Conservation (phyloP, 2,888 invertebrate genomes). For the Tipula vernalis region DNA sequence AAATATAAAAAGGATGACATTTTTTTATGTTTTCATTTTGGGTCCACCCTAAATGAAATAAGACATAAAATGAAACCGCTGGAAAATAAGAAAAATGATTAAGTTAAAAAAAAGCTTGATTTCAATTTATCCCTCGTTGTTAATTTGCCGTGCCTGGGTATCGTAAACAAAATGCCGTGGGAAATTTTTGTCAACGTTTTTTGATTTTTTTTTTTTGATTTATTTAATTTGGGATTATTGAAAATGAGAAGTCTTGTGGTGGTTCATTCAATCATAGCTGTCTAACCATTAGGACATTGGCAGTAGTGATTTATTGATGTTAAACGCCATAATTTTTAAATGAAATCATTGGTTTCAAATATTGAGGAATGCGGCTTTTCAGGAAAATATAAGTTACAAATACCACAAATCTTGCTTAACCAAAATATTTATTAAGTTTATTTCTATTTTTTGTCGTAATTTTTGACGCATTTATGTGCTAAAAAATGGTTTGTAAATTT, state of each 20-base stretch:
- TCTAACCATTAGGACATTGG: no score
- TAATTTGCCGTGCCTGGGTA: neutral
- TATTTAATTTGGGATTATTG: neutral
- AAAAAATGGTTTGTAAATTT: no score
- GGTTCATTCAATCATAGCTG: neutral
- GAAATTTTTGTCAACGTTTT: neutral
- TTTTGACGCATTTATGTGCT: no score
- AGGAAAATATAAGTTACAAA: no score
- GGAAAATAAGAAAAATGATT: neutral
- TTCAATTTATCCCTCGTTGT: neutral
- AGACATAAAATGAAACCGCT: neutral
- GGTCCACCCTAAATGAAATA: neutral
- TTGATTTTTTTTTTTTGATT: neutral
- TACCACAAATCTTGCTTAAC: no score
- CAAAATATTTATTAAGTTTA: no score
- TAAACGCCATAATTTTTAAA: no score
- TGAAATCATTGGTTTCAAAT: no score
- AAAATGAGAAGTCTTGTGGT: neutral
- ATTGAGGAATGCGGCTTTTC: no score
- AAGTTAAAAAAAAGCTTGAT: neutral
- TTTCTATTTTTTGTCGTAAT: no score
- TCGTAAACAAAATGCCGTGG: neutral
- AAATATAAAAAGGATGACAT: neutral
- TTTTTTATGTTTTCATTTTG: neutral
- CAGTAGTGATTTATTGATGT: no score